phyloP scores from a whole-genome alignment of 2,888 invertebrate genomes.

The Tachina lurida region DNA sequence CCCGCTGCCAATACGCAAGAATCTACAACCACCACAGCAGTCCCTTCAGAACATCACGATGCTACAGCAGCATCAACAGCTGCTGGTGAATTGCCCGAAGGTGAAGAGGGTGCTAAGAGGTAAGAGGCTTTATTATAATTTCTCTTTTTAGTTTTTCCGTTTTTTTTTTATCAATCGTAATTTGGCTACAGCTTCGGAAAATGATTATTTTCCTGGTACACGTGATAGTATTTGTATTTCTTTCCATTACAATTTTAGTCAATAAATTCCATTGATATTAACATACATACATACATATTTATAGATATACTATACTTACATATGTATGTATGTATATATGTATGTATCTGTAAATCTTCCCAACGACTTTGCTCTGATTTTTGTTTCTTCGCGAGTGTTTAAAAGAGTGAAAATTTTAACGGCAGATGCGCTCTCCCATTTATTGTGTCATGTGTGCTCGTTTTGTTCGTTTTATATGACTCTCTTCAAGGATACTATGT shows the following conservation, averaged over 20 bases:
- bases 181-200: conserved; percentile 48
- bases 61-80: conserved; percentile 84
- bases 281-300: conserved; percentile 11
- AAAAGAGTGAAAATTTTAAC: background rate
- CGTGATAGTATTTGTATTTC: conserved; percentile 68
- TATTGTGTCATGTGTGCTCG: conserved; percentile 34
- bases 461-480: background rate
- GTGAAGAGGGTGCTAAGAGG: conserved; percentile 82
- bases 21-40: conserved; percentile 76
- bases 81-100: conserved; percentile 78
- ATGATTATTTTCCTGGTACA: conserved; percentile 42
- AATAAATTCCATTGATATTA: conserved; percentile 67
- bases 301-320: background rate
- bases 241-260: conserved; percentile 62
- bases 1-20: conserved; percentile 87
- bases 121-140: conserved; percentile 74
- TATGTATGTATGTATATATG: conserved; percentile 23
- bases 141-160: background rate
- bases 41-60: conserved; percentile 74
- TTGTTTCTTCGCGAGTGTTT: background rate
- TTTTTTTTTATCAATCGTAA: conserved; percentile 43
- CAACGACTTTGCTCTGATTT: background rate
- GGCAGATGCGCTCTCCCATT: conserved; percentile 3
- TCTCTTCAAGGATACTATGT: conserved; percentile 72
- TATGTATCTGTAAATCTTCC: background rate